phyloP scores from a whole-genome alignment of 2,888 invertebrate genomes.

The Tryphoninae sp. region DNA sequence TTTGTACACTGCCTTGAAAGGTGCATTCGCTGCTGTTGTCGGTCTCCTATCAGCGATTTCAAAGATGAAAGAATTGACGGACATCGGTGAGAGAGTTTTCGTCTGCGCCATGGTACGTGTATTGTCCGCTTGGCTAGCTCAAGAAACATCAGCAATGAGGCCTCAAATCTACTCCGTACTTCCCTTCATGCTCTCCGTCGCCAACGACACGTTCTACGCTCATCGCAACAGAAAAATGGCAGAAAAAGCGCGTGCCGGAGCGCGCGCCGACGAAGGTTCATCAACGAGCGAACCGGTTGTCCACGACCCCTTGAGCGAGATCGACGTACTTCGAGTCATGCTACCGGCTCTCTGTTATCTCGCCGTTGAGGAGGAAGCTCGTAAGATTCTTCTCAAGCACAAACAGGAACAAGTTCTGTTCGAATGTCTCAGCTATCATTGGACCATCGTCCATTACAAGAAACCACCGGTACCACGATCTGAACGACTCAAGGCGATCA shows the following conservation, averaged over 20 bases:
- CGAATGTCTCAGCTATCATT: slow-evolving; percentile 91
- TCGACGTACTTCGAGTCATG: slow-evolving; percentile 91
- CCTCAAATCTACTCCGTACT: slow-evolving; percentile 90
- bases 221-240: slow-evolving; percentile 86
- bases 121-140: slow-evolving; percentile 93
- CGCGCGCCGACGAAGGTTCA: slow-evolving; percentile 78
- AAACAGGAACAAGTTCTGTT: slow-evolving; percentile 91
- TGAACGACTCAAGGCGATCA: slow-evolving; percentile 89
- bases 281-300: slow-evolving; percentile 74
- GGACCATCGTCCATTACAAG: slow-evolving; percentile 93
- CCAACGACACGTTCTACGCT: slow-evolving; percentile 92
- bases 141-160: slow-evolving; percentile 94
- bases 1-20: slow-evolving; percentile 93
- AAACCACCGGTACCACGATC: slow-evolving; percentile 91
- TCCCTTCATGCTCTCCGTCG: slow-evolving; percentile 90
- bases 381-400: slow-evolving; percentile 89
- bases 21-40: slow-evolving; percentile 92
- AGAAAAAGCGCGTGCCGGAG: slow-evolving; percentile 86
- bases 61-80: slow-evolving; percentile 87
- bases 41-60: slow-evolving; percentile 88
- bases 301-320: slow-evolving; percentile 83
- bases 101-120: slow-evolving; percentile 93
- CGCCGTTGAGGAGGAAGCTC: slow-evolving; percentile 93
- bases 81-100: slow-evolving; percentile 88
- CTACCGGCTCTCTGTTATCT: slow-evolving; percentile 95